A percentile compares a stretch with the other conserved stretches of the same genome.
These are phyloP conservation scores for Macrocentrus cingulum DNA, from an alignment of 1,140 invertebrate species.

Conservation along the genomic window DNA sequence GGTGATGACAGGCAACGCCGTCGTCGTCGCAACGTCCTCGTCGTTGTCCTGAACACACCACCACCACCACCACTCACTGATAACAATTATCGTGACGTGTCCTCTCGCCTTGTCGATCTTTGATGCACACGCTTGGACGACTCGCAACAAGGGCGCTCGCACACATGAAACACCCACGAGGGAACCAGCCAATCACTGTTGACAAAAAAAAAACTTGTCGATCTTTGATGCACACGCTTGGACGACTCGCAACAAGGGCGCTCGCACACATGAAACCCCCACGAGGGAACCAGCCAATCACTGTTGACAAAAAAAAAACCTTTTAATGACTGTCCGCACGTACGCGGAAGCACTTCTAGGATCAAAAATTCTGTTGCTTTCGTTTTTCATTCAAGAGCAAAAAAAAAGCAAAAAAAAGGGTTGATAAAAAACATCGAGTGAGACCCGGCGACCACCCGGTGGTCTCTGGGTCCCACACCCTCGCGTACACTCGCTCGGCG, in stretches of 20 bases:
- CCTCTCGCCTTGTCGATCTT: not conserved
- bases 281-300: too few relatives aligned
- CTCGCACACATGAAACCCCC: too few relatives aligned
- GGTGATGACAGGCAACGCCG: conserved; percentile 23
- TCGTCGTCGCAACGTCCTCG: conserved; percentile 10
- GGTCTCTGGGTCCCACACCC: conserved; percentile 18
- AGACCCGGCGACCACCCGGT: conserved; percentile 16
- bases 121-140: conserved; percentile 4
- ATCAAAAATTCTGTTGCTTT: too few relatives aligned
- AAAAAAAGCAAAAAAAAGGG: not conserved
- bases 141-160: conserved; percentile 15
- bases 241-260: conserved; percentile 9
- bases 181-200: conserved; percentile 5
- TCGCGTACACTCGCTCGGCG: conserved; percentile 25
- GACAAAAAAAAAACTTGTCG: too few relatives aligned
- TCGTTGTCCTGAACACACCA: conserved; percentile 2
- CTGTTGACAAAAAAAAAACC: too few relatives aligned
- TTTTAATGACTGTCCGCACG: too few relatives aligned
- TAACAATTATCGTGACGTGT: not conserved
- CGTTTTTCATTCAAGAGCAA: too few relatives aligned
- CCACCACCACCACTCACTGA: not conserved
- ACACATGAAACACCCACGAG: too few relatives aligned
- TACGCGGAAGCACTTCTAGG: too few relatives aligned
- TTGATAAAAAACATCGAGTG: not conserved
- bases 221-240: not conserved